Evolutionary conservation across 2,888 invertebrate species (phyloP).

Genomic region (Drosophila mercatorum): DNA sequence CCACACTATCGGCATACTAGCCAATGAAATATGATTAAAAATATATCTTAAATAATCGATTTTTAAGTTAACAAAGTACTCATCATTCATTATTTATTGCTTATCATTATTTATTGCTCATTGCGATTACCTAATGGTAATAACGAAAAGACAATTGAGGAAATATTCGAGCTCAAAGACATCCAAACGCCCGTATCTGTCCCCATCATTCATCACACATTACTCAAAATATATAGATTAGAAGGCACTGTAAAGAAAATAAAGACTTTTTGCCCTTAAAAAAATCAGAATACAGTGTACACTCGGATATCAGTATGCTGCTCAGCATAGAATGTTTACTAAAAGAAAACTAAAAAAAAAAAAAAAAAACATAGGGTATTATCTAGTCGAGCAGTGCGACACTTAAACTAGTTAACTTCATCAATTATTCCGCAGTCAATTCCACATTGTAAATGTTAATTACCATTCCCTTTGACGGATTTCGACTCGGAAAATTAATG

Average conservation of each 20-base stretch:
- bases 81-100: not conserved
- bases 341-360: not conserved
- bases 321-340: not conserved
- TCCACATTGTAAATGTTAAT: slow-evolving; percentile 6
- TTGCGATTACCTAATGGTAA: not conserved
- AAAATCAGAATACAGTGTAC: not conserved
- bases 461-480: not conserved
- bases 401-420: not conserved
- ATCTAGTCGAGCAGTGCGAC: no score
- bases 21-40: no score
- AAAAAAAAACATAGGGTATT: not conserved
- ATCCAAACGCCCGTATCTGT: no score
- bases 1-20: no score
- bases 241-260: not conserved
- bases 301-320: not conserved
- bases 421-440: not conserved
- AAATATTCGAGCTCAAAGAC: not conserved
- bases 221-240: not conserved
- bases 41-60: no score
- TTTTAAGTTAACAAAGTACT: no score
- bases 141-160: no score
- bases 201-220: not conserved
- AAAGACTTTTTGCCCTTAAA: not conserved
- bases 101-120: not conserved
- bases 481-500: slow-evolving; percentile 12